Conservation (phyloP, 2,797 vertebrate species). For the Phalanger gymnotis region DNA sequence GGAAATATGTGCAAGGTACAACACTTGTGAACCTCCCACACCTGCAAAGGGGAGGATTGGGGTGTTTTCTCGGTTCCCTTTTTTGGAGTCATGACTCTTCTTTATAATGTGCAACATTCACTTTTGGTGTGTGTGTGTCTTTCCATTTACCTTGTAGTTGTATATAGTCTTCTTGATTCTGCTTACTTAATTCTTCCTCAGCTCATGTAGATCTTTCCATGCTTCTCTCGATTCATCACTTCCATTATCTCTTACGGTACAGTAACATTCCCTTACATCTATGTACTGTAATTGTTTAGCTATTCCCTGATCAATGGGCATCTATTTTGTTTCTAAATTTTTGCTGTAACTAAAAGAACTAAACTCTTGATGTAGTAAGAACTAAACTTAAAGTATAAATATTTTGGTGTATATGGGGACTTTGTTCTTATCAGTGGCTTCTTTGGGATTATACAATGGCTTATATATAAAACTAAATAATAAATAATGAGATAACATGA, state of each 20-base stretch:
- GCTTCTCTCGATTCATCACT: not conserved
- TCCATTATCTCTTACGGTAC: not conserved
- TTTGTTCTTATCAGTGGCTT: not conserved
- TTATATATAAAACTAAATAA: not conserved
- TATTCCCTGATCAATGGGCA: not conserved
- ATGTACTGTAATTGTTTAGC: not conserved
- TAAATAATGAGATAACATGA: not conserved
- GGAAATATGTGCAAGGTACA: not conserved
- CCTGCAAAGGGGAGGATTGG: not conserved
- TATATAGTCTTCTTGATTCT: not conserved
- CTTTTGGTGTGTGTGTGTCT: not conserved
- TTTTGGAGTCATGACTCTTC: not conserved
- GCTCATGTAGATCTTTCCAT: not conserved
- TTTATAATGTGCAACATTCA: not conserved
- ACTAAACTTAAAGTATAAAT: too few species aligned
- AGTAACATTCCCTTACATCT: not conserved
- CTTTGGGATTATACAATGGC: not conserved
- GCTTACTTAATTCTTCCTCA: not conserved
- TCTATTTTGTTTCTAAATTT: not conserved
- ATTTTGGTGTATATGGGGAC: too few species aligned
- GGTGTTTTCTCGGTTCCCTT: not conserved
- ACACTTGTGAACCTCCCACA: not conserved
- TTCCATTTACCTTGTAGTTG: not conserved
- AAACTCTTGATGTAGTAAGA: too few species aligned
- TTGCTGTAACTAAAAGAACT: too few species aligned